Base-by-base conservation (phyloP, 2,797 vertebrate species). In the Scarus forsteni region DNA sequence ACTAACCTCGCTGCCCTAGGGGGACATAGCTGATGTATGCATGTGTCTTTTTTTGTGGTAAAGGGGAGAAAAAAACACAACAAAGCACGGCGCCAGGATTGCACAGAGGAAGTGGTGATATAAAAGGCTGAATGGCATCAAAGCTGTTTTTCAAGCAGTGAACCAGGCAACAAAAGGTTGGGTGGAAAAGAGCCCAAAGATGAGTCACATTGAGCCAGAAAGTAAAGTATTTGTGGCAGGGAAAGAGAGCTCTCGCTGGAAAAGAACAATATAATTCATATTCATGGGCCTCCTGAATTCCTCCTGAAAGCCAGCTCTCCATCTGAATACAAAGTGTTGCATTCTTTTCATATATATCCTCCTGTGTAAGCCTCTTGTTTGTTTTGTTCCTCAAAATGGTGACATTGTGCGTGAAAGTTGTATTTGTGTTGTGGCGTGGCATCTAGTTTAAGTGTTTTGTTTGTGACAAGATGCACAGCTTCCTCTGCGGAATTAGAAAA, bases 81-180 rank as follows among this genome's bases (percentile, higher is more conserved):
- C 83, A 93, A 91, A 92, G 92, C 81, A 10, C 52, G 92, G 90
- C 88, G 85, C 88, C 91, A 87, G 86, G 83, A 82, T 88, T 76
- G 90, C 87, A 85, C 86, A 89, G 88, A 94, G 94, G 94, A 95
- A 95, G 90, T 91, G 87, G 89, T 46, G 49, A 81, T 85, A 92
- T 93, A 90, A 94, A 93, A 92, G 92, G 79, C 88, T 93, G 92
- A 95, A 94, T 92, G 88, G 90, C 93, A 95, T 94, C 93, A 95
- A 95, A 95, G 94, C 63, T 13, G 73, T 89, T 89, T n/a, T 90
- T 80, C 83, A 61, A 87, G 86, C 88, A 80, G 79, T 71, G 82
- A 89, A 86, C 81, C 79, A 68, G 43, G 84, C 85, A 91, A 93
- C 90, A 93, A 93, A 93, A 88, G 83, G 79, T 59, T 40, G 74